Conservation (phyloP, 2,888 invertebrate genomes). For the Diploptera punctata region DNA sequence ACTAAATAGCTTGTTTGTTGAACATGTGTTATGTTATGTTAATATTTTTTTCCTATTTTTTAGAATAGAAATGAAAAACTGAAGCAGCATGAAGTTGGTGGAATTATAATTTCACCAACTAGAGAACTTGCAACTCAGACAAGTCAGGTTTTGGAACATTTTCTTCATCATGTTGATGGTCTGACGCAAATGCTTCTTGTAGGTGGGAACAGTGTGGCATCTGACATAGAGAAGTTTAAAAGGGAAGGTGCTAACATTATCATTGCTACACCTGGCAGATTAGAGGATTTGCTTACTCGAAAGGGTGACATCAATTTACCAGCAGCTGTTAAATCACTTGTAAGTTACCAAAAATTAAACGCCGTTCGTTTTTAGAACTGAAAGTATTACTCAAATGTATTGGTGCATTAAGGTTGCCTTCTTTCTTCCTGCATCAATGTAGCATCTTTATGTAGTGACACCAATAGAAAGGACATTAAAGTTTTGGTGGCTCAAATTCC, state of each 20-base stretch:
- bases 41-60: conserved; percentile 52
- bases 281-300: conserved; percentile 84
- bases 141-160: conserved; percentile 65
- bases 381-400: not conserved
- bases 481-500: too few relatives aligned
- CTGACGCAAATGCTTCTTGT: conserved; percentile 71
- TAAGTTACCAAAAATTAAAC: too few relatives aligned
- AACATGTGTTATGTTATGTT: too few relatives aligned
- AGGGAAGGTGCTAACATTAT: conserved; percentile 81
- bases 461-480: too few relatives aligned
- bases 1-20: too few relatives aligned
- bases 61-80: conserved; percentile 67
- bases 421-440: too few relatives aligned
- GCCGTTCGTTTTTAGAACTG: not conserved
- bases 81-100: conserved; percentile 80
- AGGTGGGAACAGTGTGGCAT: conserved; percentile 83
- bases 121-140: conserved; percentile 94
- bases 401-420: too few relatives aligned
- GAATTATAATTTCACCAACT: conserved; percentile 93
- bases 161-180: conserved; percentile 56
- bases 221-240: conserved; percentile 72
- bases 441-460: too few relatives aligned
- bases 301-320: conserved; percentile 73
- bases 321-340: conserved; percentile 77
- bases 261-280: conserved; percentile 93